Percentiles rank a stretch among this genome's conserved stretches.
Evolutionary conservation across 2,113 vertebrate genomes (phyloP).

Genomic region (Aldabrachelys gigantea): DNA sequence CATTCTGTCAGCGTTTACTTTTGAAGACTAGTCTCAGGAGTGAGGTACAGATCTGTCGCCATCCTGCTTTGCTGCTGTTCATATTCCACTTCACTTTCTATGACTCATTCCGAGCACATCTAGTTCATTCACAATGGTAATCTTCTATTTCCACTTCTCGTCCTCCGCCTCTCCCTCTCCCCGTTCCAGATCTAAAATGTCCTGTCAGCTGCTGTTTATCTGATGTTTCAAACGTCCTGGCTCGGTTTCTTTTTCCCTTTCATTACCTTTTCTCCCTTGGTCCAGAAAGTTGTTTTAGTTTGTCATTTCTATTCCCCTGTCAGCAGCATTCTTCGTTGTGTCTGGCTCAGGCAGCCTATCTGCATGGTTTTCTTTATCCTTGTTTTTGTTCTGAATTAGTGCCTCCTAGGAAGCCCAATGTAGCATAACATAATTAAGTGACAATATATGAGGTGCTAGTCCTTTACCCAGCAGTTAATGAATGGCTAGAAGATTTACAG

Average conservation of each 20-base stretch:
- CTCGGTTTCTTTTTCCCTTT: constrained; percentile 55
- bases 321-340: constrained; percentile 70
- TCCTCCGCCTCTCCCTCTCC: constrained; percentile 19
- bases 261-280: constrained; percentile 59
- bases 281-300: constrained; percentile 68
- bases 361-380: constrained; percentile 73
- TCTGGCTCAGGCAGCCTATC: constrained; percentile 68
- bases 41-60: constrained; percentile 62
- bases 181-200: constrained; percentile 69
- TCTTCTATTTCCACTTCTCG: constrained; percentile 78
- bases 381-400: constrained; percentile 77
- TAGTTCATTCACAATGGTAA: constrained; percentile 68
- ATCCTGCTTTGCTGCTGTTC: constrained; percentile 73
- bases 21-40: constrained; percentile 32
- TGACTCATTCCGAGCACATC: constrained; percentile 77
- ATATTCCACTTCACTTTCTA: constrained; percentile 69
- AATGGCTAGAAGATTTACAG: constrained; percentile 74
- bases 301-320: constrained; percentile 71
- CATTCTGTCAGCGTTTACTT: constrained; percentile 56
- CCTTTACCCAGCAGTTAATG: constrained; percentile 74
- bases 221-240: constrained; percentile 71
- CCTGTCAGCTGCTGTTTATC: constrained; percentile 75
- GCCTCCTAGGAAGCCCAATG: constrained; percentile 78
- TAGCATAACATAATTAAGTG: constrained; percentile 78
- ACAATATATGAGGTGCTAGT: constrained; percentile 77